Evolutionary conservation across 1,140 invertebrate species (phyloP), one percentile per base, ranked within the genome.

Genomic region (Glossosoma conforme): DNA sequence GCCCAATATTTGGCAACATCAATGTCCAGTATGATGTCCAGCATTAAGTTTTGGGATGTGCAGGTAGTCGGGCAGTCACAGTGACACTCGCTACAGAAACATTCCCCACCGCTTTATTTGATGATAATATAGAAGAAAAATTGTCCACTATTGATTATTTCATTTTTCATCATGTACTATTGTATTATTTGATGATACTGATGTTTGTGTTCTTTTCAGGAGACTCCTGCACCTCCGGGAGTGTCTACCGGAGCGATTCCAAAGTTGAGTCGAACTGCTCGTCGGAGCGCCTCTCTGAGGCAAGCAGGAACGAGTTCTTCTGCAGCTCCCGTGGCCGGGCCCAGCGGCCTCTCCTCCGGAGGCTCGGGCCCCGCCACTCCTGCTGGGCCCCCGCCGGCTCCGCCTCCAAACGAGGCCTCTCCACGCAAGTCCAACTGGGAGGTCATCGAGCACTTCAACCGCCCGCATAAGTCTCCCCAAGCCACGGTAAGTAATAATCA

Each of bases 401-500:
- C 19, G 62, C 11, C 56, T 45, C 71, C 65, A n/a, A 65, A 67
- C 22, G 72, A 74, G 25, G 70, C 67, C 20, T 69, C 72, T 41
- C 65, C 77, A 35, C 75, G 77, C 62, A 86, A 86, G 66, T 86
- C 84, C 60, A 87, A 87, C 66, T 87, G 85, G 85, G 83, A 87
- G 64, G 85, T 87, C 47, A 87, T 87, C 62, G 85, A 87, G 66
- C 85, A 87, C 65, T 87, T 83, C 65, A 79, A 76, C 56, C 73
- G 74, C 21, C 76, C 76, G 32, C 69, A 68, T 52, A 50, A 42
- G n/a, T 21, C 33, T 11, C 35, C 40, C 6, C 44, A 33, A 3
- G 18, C 25, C 9, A 75, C 76, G 62, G 76, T 78, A 62, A 76
- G 74, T 65, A 56, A 57, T 36, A 44, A 14, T 24, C n/a, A 3